Evolutionary conservation across 2,797 vertebrate genomes (phyloP), one percentile per base, ranked within the genome.

Genomic region (Pelochelys cantorii): DNA sequence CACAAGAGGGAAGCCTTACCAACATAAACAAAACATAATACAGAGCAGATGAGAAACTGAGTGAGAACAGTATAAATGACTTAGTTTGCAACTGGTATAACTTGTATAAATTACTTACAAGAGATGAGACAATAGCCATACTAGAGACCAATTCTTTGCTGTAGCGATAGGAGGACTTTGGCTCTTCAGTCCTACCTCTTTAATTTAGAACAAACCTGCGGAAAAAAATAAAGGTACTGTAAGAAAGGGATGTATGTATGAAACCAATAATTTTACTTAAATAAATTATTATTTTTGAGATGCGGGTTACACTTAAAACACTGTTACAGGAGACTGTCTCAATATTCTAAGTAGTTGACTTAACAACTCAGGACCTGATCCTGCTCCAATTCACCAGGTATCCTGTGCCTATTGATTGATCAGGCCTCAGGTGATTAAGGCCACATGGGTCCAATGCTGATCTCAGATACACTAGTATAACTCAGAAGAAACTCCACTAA

Each of bases 321-420:
- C n/a, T 34, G n/a, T 34, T 71, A 20, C 20, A 37, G 68, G 34
- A 71, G 74, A 14, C 25, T 13, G 27, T 77, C 23, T 13, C 37
- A 77, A 52, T 27, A 77, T 48, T 42, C 42, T 29, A 52, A 29
- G 27, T 48, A 75, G 37, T 48, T 75, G 71, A 13, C 71, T 48
- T 75, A 48, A 75, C 71, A 23, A 48, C 23, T 25, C 42, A 77
- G 10, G 34, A 11, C n/a, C 57, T 11, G 22, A 11, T 5, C 1
- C 31, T 71, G 0, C 20, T n/a, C 23, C 27, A 27, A 10, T 0
- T 3, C 13, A 71, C 9, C 20, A 37, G n/a, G 20, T 22, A 4
- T 62, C 29, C 34, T n/a, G 48, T 37, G 81, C 25, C 52, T 23
- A 0, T 17, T 29, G 1, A 34, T 37, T 31, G 59, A 22, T 15